Evolutionary conservation across 2,888 invertebrate species (phyloP).

Genomic region (Leucania comma): DNA sequence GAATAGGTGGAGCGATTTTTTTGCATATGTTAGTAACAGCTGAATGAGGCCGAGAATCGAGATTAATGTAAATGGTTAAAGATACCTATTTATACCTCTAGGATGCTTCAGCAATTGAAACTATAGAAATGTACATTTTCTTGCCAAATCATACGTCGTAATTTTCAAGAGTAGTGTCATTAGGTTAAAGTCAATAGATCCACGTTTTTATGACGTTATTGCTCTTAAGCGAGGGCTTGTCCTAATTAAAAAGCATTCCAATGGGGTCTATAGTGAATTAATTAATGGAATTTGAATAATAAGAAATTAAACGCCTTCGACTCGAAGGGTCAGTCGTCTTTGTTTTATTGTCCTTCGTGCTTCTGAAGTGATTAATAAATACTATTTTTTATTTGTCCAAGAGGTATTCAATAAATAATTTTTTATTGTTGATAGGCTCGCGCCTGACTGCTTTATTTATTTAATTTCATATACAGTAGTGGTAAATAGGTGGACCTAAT

Average conservation of each 20-base stretch:
- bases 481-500: too few relatives aligned
- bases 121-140: background rate
- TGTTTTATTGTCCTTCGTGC: conserved; percentile 5
- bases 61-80: background rate
- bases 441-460: too few relatives aligned
- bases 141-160: background rate
- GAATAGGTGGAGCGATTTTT: background rate
- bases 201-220: conserved; percentile 9
- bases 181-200: background rate
- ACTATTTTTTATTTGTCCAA: background rate
- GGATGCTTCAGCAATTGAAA: background rate
- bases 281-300: conserved; percentile 49
- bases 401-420: too few relatives aligned
- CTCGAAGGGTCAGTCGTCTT: conserved; percentile 5
- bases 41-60: background rate
- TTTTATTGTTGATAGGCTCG: too few relatives aligned
- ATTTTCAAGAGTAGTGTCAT: background rate
- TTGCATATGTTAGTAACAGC: background rate
- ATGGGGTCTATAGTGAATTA: conserved; percentile 25
- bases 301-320: conserved; percentile 21
- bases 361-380: background rate
- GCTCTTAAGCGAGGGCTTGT: background rate
- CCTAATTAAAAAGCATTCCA: conserved; percentile 44
- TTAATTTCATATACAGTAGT: too few relatives aligned
- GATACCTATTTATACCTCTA: background rate